A percentile compares a stretch with the other conserved stretches of the same genome.
These are phyloP conservation scores for Drosophila bifasciata DNA, from an alignment of 1,140 invertebrate species.

Conservation along the genomic window DNA sequence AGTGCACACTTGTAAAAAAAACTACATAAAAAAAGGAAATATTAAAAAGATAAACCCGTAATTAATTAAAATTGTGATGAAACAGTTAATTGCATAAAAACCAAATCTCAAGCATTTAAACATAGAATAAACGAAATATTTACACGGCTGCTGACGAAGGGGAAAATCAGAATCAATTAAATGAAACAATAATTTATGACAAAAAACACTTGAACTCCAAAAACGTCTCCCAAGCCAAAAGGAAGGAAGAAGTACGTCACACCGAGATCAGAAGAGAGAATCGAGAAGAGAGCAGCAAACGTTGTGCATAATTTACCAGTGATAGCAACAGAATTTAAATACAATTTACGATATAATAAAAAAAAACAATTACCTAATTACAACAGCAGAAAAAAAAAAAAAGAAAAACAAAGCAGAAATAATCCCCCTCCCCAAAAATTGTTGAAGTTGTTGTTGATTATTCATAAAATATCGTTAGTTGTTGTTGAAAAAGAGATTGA, in stretches of 20 bases:
- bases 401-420: constrained; percentile 25
- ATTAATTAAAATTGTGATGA: constrained; percentile 71
- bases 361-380: constrained; percentile 14
- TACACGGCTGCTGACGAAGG: too few relatives aligned
- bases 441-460: constrained; percentile 54
- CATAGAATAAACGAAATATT: constrained; percentile 27
- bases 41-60: constrained; percentile 27
- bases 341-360: constrained; percentile 28
- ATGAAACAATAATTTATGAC: constrained; percentile 76
- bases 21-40: constrained; percentile 37
- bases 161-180: constrained; percentile 65
- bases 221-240: not conserved
- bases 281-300: too few relatives aligned
- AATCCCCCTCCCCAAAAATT: constrained; percentile 15
- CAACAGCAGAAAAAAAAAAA: constrained; percentile 14
- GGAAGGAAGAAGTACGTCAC: constrained; percentile 22
- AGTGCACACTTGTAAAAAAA: constrained; percentile 53
- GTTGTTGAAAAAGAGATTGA: constrained; percentile 24
- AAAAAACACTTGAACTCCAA: constrained; percentile 7
- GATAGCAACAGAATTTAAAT: constrained; percentile 74
- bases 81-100: constrained; percentile 62
- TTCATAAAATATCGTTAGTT: constrained; percentile 27
- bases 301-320: constrained; percentile 56
- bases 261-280: constrained; percentile 3
- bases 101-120: constrained; percentile 49